Evolutionary conservation across 2,888 invertebrate species (phyloP), one percentile per base, ranked within the genome.

Genomic region (Epistrophe eligans): DNA sequence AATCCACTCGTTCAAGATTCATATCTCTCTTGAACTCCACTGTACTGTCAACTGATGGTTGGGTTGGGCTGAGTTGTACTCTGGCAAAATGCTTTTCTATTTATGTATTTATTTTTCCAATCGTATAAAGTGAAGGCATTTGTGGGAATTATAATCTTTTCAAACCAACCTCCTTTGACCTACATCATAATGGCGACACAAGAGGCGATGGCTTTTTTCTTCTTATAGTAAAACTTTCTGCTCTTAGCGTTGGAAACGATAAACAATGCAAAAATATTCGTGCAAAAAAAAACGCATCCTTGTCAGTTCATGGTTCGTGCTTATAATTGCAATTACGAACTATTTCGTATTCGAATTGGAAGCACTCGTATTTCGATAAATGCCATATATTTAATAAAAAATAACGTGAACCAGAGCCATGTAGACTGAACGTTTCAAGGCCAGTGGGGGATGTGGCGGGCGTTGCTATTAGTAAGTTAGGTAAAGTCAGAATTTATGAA

Each of bases 321-420:
- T 62, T 62, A 35, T 77, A 77, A 77, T 71, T 71, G 60, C 70
- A 77, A 60, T 77, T 62, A 62, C 70, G 11, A 79, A 38, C 60
- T 70, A 70, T 60, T 50, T 72, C 17, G 10, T 35, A 35, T 52
- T 48, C 17, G 24, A n/a, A 19, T 66, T 13, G 45, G 48, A 13
- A 48, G 32, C 45, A 66, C 50, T 67, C 15, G 32, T 8, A 35
- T 67, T 67, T 4, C 70, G 28, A 70, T 55, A 70, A 70, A 52
- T 70, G 70, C 11, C 38, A 70, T 55, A 70, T 55, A 17, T 52
- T 52, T 52, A 70, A 70, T 70, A 52, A 55, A 52, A 55, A 70
- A 70, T 28, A 40, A 38, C n/a, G 17, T 55, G 15, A 19, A 13
- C 35, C 35, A 24, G n/a, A 11, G 43, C 15, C 1, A 28, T 24